Conservation (phyloP, 2,888 invertebrate species). For the Lissocephala sabroskyi region DNA sequence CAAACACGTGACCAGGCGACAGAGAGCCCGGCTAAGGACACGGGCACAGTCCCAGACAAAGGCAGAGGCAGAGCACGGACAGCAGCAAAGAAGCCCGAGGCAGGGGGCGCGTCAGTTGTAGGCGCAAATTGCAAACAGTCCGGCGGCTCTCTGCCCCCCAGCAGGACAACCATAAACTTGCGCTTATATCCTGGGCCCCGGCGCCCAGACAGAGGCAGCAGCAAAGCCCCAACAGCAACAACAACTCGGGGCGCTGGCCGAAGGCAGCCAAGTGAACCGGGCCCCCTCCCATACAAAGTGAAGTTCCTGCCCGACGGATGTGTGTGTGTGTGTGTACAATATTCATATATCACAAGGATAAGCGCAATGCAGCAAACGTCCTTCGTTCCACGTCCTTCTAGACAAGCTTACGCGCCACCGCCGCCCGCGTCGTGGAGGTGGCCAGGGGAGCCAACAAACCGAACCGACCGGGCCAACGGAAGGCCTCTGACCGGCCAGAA, state of each 20-base stretch:
- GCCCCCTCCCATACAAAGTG: constrained; percentile 34
- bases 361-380: constrained; percentile 73
- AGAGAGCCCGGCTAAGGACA: constrained; percentile 27
- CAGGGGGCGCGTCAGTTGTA: constrained; percentile 41
- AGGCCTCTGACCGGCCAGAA: not conserved
- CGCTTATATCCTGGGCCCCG: constrained; percentile 1
- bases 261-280: constrained; percentile 42
- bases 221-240: constrained; percentile 7
- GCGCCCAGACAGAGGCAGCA: constrained; percentile 42
- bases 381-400: too few species aligned
- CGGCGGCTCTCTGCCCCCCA: not conserved
- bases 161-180: constrained; percentile 4
- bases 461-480: too few species aligned
- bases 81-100: not conserved
- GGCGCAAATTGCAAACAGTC: constrained; percentile 64
- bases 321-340: constrained; percentile 67
- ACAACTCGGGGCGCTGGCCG: constrained; percentile 34
- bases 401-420: constrained; percentile 51
- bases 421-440: not conserved
- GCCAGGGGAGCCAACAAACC: too few species aligned
- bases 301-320: constrained; percentile 17
- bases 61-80: too few species aligned
- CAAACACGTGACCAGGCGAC: constrained; percentile 59
- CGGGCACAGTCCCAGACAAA: constrained; percentile 21
- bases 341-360: constrained; percentile 73